Percentiles rank a stretch among this genome's conserved stretches.
Evolutionary conservation across 2,797 vertebrate species (phyloP).

Genomic region (Anguilla pacifica): DNA sequence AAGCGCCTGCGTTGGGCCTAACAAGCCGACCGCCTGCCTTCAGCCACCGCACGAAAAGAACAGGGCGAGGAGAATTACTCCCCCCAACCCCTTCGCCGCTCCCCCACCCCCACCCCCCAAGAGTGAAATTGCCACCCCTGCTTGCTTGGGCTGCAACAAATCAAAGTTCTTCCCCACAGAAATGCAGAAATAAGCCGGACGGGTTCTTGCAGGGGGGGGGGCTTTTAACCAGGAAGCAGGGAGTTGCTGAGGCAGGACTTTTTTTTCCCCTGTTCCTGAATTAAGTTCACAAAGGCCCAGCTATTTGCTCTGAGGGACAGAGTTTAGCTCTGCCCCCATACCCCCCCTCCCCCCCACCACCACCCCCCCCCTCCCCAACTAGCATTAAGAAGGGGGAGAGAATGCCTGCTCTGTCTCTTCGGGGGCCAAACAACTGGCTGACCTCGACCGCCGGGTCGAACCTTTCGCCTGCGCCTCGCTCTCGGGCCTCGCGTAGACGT

Average conservation of each 20-base stretch:
- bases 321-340: constrained; percentile 69
- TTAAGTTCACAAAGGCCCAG: constrained; percentile 70
- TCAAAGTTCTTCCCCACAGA: constrained; percentile 51
- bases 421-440: constrained; percentile 2
- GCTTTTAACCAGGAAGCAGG: constrained; percentile 63
- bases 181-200: constrained; percentile 40
- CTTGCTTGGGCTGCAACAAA: constrained; percentile 40
- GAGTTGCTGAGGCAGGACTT: constrained; percentile 59
- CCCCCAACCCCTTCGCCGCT: neutral
- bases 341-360: constrained; percentile 42
- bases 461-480: constrained; percentile 7
- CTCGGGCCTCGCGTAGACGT: constrained; percentile 1
- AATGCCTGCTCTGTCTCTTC: constrained; percentile 3
- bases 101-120: constrained; percentile 17
- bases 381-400: constrained; percentile 46
- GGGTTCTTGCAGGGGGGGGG: constrained; percentile 15
- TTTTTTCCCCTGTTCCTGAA: constrained; percentile 62
- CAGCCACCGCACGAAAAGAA: neutral
- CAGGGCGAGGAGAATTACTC: constrained; percentile 28
- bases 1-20: constrained; percentile 86
- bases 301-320: constrained; percentile 72
- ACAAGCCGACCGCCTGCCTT: constrained; percentile 75
- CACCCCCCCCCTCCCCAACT: constrained; percentile 17
- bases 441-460: constrained; percentile 17
- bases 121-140: constrained; percentile 38